These are phyloP conservation scores for Tetranychus piercei DNA, from an alignment of 2,888 invertebrate genomes.

Conservation along the genomic window DNA sequence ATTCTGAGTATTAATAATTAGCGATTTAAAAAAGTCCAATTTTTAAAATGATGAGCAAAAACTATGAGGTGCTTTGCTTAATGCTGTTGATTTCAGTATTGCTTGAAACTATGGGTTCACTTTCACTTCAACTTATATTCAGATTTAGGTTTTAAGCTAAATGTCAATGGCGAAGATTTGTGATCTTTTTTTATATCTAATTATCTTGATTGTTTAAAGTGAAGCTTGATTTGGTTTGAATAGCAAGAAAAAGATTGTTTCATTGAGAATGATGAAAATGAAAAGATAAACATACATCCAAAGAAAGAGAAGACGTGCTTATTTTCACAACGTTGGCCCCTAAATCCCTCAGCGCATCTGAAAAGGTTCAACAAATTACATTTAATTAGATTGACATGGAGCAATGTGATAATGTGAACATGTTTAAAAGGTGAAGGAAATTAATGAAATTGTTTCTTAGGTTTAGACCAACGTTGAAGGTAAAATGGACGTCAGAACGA, in stretches of 20 bases:
- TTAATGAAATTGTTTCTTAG: not conserved
- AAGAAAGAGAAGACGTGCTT: constrained; percentile 43
- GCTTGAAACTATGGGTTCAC: too few relatives aligned
- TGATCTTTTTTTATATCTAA: too few relatives aligned
- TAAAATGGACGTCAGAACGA: constrained; percentile 1
- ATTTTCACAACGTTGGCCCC: constrained; percentile 57
- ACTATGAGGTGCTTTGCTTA: too few relatives aligned
- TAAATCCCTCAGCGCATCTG: constrained; percentile 62
- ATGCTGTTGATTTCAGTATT: too few relatives aligned
- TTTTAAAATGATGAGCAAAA: too few relatives aligned
- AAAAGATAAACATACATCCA: not conserved
- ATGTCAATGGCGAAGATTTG: too few relatives aligned
- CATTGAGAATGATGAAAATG: not conserved
- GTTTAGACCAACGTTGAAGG: not conserved
- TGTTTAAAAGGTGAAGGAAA: not conserved
- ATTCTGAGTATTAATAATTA: not conserved
- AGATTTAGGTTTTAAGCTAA: too few relatives aligned
- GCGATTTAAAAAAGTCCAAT: not conserved
- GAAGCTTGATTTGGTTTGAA: too few relatives aligned
- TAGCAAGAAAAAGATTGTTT: not conserved
- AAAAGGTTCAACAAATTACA: constrained; percentile 29
- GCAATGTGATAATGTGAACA: not conserved
- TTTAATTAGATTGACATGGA: not conserved
- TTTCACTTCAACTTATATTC: too few relatives aligned
- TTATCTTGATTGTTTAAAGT: too few relatives aligned